Conservation (phyloP, 2,888 invertebrate genomes). For the Parthenolecanium corni region DNA sequence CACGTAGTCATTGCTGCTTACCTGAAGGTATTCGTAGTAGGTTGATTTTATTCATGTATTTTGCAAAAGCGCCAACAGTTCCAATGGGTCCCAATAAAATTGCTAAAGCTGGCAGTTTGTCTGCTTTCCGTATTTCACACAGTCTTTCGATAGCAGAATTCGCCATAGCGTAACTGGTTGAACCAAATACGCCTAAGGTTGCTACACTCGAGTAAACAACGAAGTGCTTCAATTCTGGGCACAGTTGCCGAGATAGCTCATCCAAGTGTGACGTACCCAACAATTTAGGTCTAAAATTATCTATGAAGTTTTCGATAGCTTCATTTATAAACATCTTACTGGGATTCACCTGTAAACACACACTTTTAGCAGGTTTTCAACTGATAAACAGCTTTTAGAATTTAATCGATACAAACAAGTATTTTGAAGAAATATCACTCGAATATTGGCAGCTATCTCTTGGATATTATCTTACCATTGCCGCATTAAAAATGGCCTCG, state of each 20-base stretch:
- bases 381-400: no score
- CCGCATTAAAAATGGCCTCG: conserved; percentile 79
- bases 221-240: conserved; percentile 22
- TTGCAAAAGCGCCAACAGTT: conserved; percentile 34
- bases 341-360: conserved; percentile 29
- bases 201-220: conserved; percentile 30
- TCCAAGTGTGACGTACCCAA: conserved; percentile 29
- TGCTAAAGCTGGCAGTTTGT: conserved; percentile 33
- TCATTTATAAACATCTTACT: conserved; percentile 30
- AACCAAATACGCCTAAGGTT: conserved; percentile 29
- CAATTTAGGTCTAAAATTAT: conserved; percentile 28
- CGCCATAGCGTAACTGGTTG: conserved; percentile 30
- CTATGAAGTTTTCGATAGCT: conserved; percentile 25
- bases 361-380: no score
- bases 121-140: conserved; percentile 25
- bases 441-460: no score
- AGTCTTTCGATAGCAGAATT: conserved; percentile 31
- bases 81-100: conserved; percentile 18
- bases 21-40: no score
- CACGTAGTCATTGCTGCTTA: no score
- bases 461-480: conserved; percentile 55
- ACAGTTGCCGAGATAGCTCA: conserved; percentile 9
- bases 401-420: no score
- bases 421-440: no score
- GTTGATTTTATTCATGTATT: no score